Percentiles rank a stretch among this genome's conserved stretches.
Evolutionary conservation across 2,113 vertebrate genomes (phyloP).

Genomic region (Paracanthobrama guichenoti): DNA sequence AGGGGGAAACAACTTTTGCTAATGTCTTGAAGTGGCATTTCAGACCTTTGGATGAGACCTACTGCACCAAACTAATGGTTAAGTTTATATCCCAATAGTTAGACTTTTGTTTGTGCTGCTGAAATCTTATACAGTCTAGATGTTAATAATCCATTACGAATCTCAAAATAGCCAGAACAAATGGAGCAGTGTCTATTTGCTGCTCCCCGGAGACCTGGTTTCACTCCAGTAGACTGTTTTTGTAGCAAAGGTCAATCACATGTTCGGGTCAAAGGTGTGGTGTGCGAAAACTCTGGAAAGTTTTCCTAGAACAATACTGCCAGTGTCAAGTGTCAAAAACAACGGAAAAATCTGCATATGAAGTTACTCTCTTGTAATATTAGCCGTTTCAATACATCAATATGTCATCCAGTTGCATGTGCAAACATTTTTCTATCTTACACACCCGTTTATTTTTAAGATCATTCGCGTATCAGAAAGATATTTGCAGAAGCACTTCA

Average conservation of each 20-base stretch:
- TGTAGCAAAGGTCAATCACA: conserved; percentile 1
- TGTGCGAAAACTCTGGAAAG: not conserved
- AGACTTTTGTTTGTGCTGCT: not conserved
- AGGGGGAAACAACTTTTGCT: not conserved
- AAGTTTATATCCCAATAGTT: not conserved
- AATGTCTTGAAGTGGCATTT: not conserved
- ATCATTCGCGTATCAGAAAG: not conserved
- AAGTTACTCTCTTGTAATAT: not conserved
- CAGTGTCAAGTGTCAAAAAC: not conserved
- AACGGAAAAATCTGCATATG: not conserved
- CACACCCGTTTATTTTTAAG: not conserved
- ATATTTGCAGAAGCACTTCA: not conserved
- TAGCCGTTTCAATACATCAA: not conserved
- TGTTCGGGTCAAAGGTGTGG: conserved; percentile 17
- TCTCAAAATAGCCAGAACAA: not conserved
- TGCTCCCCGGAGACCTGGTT: not conserved
- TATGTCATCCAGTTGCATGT: not conserved
- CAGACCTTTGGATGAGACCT: not conserved
- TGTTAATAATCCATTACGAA: not conserved
- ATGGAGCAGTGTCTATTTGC: not conserved
- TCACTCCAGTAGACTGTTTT: not conserved
- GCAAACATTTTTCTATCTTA: not conserved
- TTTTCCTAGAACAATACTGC: not conserved
- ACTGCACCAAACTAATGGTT: not conserved
- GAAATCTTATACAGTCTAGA: not conserved